Conservation (phyloP, 2,888 invertebrate species). For the Apocheima hispidaria region DNA sequence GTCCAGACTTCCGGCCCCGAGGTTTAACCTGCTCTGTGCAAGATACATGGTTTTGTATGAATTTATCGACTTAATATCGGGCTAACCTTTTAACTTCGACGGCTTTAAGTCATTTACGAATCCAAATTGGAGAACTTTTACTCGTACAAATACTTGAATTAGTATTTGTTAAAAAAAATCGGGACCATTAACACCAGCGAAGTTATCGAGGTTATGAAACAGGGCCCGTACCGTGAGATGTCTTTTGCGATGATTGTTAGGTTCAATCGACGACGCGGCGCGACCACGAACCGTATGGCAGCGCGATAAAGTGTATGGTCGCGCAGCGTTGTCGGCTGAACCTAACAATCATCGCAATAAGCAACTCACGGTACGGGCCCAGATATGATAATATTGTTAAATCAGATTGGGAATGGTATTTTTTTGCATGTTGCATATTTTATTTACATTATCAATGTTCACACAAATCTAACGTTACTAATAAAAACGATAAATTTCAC, state of each 20-base stretch:
- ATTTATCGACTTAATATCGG: background rate
- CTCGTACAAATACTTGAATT: no score
- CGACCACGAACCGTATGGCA: no score
- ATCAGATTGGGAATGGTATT: background rate
- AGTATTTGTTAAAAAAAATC: no score
- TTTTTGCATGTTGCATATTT: constrained; percentile 5
- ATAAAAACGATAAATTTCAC: background rate
- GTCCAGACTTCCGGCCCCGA: background rate
- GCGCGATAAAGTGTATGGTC: no score
- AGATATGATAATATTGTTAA: background rate
- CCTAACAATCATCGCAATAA: no score
- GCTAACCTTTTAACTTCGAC: background rate
- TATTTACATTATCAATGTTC: background rate
- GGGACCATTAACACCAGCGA: no score
- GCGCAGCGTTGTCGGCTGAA: no score
- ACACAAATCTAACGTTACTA: background rate
- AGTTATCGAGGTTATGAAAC: no score
- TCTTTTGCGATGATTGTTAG: no score
- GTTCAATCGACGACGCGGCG: no score
- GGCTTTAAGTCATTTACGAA: background rate
- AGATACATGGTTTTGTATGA: background rate
- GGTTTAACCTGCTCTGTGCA: background rate
- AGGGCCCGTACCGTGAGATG: no score
- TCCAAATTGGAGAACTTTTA: no score
- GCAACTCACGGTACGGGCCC: background rate